phyloP scores from a whole-genome alignment of 2,113 vertebrate species.

The Muscicapa adusta region DNA sequence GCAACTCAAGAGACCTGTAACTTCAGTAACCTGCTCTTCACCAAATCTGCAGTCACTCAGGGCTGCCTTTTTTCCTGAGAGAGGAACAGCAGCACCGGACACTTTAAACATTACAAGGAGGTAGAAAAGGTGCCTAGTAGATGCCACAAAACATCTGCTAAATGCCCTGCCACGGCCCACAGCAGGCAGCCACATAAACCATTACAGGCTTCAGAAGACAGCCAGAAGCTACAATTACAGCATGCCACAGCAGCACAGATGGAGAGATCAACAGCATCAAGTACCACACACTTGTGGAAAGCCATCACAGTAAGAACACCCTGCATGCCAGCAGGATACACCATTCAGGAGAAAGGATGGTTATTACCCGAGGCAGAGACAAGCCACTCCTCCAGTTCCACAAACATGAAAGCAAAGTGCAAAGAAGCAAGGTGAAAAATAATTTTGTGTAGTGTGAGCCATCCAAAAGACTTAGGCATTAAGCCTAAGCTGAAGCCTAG shows the following conservation, averaged over 20 bases:
- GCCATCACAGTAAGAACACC: neutral
- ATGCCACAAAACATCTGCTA: neutral
- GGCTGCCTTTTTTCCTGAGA: neutral
- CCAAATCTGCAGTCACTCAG: neutral
- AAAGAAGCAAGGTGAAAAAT: neutral
- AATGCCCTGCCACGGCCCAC: neutral
- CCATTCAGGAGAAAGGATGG: neutral
- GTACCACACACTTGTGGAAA: neutral
- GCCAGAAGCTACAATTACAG: neutral
- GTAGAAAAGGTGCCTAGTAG: neutral
- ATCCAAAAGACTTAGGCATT: neutral
- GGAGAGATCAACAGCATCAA: neutral
- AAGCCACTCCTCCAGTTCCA: neutral
- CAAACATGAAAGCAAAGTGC: neutral
- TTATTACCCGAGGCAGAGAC: fast-evolving
- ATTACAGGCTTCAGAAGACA: neutral
- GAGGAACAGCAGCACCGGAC: neutral
- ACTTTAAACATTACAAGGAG: neutral
- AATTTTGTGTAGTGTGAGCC: neutral
- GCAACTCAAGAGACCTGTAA: neutral
- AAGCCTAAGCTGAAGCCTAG: neutral
- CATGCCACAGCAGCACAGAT: neutral
- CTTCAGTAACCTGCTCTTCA: neutral
- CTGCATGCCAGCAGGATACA: neutral
- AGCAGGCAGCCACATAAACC: neutral